A percentile compares a stretch with the other conserved stretches of the same genome.
These are phyloP conservation scores for Hippoglossus hippoglossus DNA, from an alignment of 2,797 vertebrate genomes.

Conservation along the genomic window DNA sequence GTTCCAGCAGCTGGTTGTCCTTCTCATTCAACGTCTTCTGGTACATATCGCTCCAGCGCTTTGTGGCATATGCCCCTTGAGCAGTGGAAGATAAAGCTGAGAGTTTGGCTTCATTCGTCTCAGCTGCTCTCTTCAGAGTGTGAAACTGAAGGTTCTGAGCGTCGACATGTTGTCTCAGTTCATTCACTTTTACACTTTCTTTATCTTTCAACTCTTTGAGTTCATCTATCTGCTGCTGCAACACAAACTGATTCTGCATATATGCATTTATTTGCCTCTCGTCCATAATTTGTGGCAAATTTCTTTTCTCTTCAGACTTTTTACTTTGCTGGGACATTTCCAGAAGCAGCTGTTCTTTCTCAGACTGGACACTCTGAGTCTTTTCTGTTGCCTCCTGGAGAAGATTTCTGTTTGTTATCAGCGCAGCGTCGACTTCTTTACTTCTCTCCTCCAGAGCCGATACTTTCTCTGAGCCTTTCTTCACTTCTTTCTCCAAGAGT, in stretches of 20 bases:
- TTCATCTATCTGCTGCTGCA: slow-evolving; percentile 76
- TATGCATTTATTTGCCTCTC: slow-evolving; percentile 72
- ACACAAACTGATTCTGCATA: slow-evolving; percentile 70
- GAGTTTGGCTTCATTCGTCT: slow-evolving; percentile 80
- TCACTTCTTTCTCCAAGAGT: slow-evolving; percentile 78
- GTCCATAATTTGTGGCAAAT: slow-evolving; percentile 53
- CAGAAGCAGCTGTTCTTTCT: slow-evolving; percentile 79
- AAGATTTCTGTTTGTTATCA: slow-evolving; percentile 64
- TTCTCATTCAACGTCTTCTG: slow-evolving; percentile 86
- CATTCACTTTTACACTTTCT: slow-evolving; percentile 59
- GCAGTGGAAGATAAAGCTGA: slow-evolving; percentile 80
- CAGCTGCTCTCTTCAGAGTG: slow-evolving; percentile 80
- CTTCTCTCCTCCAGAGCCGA: slow-evolving; percentile 64
- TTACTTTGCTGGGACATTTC: slow-evolving; percentile 72
- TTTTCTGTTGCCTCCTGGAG: slow-evolving; percentile 78
- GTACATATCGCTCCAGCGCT: slow-evolving; percentile 83
- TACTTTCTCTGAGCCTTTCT: slow-evolving; percentile 71
- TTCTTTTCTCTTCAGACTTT: slow-evolving; percentile 63
- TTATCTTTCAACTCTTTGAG: slow-evolving; percentile 76
- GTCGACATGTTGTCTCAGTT: slow-evolving; percentile 76
- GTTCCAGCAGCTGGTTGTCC: slow-evolving; percentile 86
- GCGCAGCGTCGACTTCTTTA: slow-evolving; percentile 66
- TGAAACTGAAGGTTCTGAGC: slow-evolving; percentile 78
- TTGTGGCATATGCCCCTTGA: slow-evolving; percentile 77
- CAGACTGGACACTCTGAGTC: slow-evolving; percentile 64